Conservation (phyloP, 2,888 invertebrate species). For the Poecilobothrus nobilitatus region DNA sequence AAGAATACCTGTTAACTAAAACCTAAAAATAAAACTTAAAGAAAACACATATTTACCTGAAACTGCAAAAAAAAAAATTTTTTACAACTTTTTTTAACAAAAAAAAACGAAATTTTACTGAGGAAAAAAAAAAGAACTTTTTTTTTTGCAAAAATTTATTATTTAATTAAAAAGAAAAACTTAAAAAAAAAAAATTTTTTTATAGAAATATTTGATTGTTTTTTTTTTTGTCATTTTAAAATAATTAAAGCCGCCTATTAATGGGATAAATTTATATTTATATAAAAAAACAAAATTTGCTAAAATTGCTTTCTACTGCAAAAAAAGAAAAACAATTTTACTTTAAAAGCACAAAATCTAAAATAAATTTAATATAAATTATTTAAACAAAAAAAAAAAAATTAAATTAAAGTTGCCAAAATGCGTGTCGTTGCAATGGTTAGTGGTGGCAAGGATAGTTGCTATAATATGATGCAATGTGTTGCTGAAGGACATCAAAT, state of each 20-base stretch:
- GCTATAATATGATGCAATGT: conserved; percentile 98
- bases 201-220: too few species aligned
- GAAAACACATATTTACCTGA: neutral
- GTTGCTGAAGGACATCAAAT: conserved; percentile 87
- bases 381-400: neutral
- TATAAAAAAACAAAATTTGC: neutral
- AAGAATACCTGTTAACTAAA: neutral
- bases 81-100: neutral
- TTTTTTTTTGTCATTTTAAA: neutral
- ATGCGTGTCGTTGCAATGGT: conserved; percentile 85
- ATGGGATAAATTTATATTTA: neutral
- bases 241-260: neutral
- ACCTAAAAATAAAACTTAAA: neutral
- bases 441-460: conserved; percentile 99
- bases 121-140: neutral
- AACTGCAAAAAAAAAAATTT: neutral
- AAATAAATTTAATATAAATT: neutral
- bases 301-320: too few species aligned
- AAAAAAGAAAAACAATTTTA: too few species aligned
- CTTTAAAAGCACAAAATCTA: neutral
- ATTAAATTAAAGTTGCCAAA: conserved; percentile 27
- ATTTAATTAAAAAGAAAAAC: neutral
- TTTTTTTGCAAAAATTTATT: neutral
- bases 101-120: neutral
- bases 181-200: neutral